Percentiles rank a stretch among this genome's conserved stretches.
phyloP scores from a whole-genome alignment of 2,797 vertebrate species.

The Glyptemys insculpta region DNA sequence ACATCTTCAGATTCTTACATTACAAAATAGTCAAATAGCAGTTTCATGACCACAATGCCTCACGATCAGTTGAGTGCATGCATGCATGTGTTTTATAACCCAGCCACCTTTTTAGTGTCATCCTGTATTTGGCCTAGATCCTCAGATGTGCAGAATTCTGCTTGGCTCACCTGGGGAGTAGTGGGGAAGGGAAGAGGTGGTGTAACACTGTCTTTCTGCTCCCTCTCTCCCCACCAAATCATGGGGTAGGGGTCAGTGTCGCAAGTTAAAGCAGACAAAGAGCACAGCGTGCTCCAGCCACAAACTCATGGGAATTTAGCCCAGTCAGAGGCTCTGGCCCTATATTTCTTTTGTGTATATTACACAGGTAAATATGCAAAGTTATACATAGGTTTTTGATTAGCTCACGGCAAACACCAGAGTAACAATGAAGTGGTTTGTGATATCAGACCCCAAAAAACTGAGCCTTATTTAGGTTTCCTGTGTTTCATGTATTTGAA shows the following conservation, averaged over 20 bases:
- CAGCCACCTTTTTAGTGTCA: neutral
- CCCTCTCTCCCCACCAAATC: neutral
- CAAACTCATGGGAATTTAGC: neutral
- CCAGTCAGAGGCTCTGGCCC: neutral
- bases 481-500: neutral
- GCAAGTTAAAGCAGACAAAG: neutral
- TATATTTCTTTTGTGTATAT: neutral
- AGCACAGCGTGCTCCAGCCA: neutral
- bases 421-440: neutral
- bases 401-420: neutral
- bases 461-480: neutral
- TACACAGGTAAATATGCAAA: conserved; percentile 4
- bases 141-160: neutral
- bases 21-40: neutral
- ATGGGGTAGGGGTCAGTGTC: neutral
- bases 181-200: neutral
- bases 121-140: neutral
- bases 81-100: neutral
- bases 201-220: neutral
- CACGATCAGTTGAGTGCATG: neutral
- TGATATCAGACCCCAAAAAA: neutral
- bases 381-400: neutral
- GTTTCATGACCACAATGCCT: neutral
- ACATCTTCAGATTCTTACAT: neutral
- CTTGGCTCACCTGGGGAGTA: neutral